These are phyloP conservation scores for Damaliscus lunatus DNA, from an alignment of 2,113 vertebrate species.

Conservation along the genomic window DNA sequence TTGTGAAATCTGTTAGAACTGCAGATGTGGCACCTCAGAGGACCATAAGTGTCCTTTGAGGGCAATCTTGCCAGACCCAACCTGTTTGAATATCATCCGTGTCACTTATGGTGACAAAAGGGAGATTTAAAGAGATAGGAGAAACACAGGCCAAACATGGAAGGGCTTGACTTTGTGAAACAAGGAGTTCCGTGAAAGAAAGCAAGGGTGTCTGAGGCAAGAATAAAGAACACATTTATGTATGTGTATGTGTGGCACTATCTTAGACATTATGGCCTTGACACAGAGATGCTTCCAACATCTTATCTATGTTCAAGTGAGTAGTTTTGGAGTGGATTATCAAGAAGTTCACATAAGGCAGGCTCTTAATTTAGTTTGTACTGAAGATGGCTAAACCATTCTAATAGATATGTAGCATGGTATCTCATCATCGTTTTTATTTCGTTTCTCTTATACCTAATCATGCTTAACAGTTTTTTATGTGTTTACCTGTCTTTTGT, in stretches of 20 bases:
- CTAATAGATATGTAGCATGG: not conserved
- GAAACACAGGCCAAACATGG: not conserved
- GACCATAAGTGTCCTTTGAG: not conserved
- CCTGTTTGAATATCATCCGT: not conserved
- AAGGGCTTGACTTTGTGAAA: not conserved
- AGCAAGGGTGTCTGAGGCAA: not conserved
- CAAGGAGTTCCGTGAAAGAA: not conserved
- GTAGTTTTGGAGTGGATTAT: not conserved
- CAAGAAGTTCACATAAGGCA: not conserved
- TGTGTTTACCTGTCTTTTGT: not conserved
- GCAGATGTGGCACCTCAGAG: not conserved
- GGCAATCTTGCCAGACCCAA: not conserved
- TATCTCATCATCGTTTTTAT: not conserved
- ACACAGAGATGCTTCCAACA: not conserved
- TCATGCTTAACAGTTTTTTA: not conserved
- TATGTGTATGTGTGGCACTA: not conserved
- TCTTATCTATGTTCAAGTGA: not conserved
- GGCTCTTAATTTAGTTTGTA: not conserved
- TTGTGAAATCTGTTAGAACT: slow-evolving; percentile 17
- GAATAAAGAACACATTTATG: not conserved
- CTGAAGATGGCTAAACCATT: not conserved
- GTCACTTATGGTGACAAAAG: not conserved
- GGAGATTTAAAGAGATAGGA: not conserved
- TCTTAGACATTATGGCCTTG: not conserved
- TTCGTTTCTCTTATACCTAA: not conserved